These are phyloP conservation scores for Nematolebias whitei DNA, from an alignment of 2,113 vertebrate species.

Conservation along the genomic window DNA sequence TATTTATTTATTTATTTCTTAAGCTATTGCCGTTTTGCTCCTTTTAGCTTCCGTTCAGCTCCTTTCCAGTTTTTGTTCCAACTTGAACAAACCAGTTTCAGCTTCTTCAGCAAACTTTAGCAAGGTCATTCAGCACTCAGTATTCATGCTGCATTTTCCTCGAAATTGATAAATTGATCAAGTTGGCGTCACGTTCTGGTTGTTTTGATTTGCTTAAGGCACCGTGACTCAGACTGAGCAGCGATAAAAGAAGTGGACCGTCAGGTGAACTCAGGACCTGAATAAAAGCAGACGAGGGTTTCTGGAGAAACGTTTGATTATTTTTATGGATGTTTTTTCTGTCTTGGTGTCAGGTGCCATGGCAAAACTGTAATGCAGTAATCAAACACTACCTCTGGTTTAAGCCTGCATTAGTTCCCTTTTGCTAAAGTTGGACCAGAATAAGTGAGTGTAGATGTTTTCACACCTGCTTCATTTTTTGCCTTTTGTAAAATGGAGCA, in stretches of 20 bases:
- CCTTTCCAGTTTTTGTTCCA: too few species aligned
- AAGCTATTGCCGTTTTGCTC: too few species aligned
- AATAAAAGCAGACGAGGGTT: slow-evolving; percentile 3
- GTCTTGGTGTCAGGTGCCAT: slow-evolving; percentile 26
- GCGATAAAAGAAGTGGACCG: slow-evolving; percentile 19
- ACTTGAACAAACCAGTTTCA: too few species aligned
- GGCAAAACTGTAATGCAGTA: slow-evolving; percentile 27
- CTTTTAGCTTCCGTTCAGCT: too few species aligned
- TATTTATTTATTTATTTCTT: too few species aligned
- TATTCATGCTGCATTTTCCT: too few species aligned
- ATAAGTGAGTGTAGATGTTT: background rate
- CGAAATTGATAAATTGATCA: too few species aligned
- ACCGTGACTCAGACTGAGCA: background rate
- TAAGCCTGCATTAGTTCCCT: background rate
- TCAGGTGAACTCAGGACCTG: slow-evolving; percentile 7
- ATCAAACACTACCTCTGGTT: slow-evolving; percentile 22
- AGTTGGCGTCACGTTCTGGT: too few species aligned
- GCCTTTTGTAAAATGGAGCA: background rate
- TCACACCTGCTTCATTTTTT: slow-evolving; percentile 2
- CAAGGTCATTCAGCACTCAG: too few species aligned
- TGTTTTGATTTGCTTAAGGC: too few species aligned
- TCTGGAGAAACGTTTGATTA: background rate
- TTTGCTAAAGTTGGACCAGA: background rate
- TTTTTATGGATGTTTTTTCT: background rate
- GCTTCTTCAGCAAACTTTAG: too few species aligned